Conservation (phyloP, 2,888 invertebrate genomes). For the Theodoxus fluviatilis region DNA sequence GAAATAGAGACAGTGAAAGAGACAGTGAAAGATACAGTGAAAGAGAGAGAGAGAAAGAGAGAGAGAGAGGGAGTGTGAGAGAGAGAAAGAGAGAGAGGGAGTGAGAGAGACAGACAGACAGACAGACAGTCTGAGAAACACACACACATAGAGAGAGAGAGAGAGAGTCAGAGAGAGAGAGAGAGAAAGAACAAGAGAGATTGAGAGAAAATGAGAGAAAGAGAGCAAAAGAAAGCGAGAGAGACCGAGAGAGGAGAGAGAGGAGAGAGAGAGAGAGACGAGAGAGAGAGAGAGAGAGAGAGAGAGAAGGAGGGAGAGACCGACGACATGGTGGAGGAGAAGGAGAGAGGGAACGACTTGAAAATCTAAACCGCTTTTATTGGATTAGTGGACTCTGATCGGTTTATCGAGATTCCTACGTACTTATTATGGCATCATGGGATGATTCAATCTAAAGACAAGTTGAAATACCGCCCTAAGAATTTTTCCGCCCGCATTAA, state of each 20-base stretch:
- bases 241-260: not conserved
- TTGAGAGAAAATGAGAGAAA: not conserved
- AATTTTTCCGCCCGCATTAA: too few relatives aligned
- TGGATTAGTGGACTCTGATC: too few relatives aligned
- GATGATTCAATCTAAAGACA: too few relatives aligned
- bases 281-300: not conserved
- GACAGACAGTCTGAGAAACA: not conserved
- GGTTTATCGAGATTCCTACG: too few relatives aligned
- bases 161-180: not conserved
- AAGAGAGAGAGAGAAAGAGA: not conserved
- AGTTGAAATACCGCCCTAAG: too few relatives aligned
- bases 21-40: not conserved
- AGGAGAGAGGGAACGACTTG: too few relatives aligned
- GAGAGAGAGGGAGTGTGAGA: not conserved
- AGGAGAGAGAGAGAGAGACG: not conserved
- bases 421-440: too few relatives aligned
- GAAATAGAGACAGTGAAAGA: too few relatives aligned
- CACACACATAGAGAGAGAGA: not conserved
- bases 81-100: not conserved
- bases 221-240: not conserved
- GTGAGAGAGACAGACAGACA: not conserved
- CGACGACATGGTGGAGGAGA: not conserved
- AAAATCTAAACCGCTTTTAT: too few relatives aligned
- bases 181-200: not conserved
- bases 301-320: not conserved